Conservation (phyloP, 64 coral and sea anemone genomes). For the Pocillopora verrucosa region DNA sequence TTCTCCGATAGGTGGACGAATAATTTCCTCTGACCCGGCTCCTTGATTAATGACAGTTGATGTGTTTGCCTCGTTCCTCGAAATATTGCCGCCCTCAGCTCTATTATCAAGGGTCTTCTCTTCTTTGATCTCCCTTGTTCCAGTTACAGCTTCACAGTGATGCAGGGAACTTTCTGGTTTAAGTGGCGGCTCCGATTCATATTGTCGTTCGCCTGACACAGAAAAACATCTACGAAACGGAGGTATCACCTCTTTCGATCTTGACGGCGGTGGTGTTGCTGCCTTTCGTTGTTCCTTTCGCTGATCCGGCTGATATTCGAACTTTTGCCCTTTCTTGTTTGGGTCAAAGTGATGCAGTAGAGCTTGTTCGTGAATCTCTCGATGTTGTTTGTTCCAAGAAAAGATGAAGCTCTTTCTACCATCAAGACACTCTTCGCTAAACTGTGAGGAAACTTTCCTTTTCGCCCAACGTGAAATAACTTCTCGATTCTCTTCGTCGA, state of each 20-base stretch:
- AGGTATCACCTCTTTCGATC: too few species aligned
- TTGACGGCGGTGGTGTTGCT: not conserved
- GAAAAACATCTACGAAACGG: too few species aligned
- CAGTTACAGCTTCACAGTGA: not conserved
- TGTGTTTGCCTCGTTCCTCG: too few species aligned
- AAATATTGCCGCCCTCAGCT: too few species aligned
- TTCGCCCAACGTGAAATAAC: slow-evolving; percentile 61
- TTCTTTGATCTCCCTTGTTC: not conserved
- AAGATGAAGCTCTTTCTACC: slow-evolving; percentile 62
- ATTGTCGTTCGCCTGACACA: too few species aligned
- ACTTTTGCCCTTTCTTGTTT: slow-evolving; percentile 21
- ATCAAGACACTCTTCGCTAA: slow-evolving; percentile 47
- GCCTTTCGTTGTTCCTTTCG: not conserved
- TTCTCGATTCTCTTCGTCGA: slow-evolving; percentile 34
- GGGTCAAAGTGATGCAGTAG: slow-evolving; percentile 35
- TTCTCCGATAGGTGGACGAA: too few species aligned
- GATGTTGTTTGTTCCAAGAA: slow-evolving; percentile 60
- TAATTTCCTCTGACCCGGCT: too few species aligned
- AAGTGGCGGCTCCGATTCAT: too few species aligned
- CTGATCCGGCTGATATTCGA: not conserved
- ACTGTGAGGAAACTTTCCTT: slow-evolving; percentile 54
- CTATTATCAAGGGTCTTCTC: too few species aligned
- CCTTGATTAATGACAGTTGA: too few species aligned
- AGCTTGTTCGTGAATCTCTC: slow-evolving; percentile 60
- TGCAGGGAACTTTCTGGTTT: too few species aligned